A percentile compares a stretch with the other conserved stretches of the same genome.
phyloP scores from a whole-genome alignment of 2,888 invertebrate species.

The Heliothis peltigera region DNA sequence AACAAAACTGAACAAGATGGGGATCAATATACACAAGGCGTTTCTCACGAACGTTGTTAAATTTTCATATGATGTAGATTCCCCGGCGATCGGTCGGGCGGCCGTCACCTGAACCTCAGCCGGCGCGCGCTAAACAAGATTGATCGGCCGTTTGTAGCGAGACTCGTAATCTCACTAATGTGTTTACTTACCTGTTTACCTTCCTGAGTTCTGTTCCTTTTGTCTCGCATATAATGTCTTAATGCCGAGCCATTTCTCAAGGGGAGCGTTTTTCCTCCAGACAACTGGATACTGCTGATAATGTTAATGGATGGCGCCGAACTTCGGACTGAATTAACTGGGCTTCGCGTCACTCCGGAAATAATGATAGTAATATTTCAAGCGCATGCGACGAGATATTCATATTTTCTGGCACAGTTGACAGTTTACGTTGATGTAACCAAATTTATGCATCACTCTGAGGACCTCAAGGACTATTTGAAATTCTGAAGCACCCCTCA shows the following conservation, averaged over 20 bases:
- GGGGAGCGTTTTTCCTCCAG: constrained; percentile 64
- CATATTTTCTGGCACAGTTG: constrained; percentile 57
- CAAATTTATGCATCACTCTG: constrained; percentile 61
- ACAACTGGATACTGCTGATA: constrained; percentile 76
- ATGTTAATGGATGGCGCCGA: constrained; percentile 75
- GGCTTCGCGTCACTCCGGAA: constrained; percentile 65
- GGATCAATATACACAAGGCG: constrained; percentile 32
- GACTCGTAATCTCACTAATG: constrained; percentile 81
- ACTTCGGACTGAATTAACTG: constrained; percentile 70
- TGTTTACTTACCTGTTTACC: constrained; percentile 83
- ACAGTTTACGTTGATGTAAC: constrained; percentile 51
- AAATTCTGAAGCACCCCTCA: constrained; percentile 32
- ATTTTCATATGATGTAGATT: constrained; percentile 56
- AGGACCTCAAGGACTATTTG: constrained; percentile 42
- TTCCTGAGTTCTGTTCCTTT: constrained; percentile 71
- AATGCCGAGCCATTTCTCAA: constrained; percentile 75
- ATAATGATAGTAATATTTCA: constrained; percentile 70
- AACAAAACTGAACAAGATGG: constrained; percentile 24
- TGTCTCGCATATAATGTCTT: constrained; percentile 76
- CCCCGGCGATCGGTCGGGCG: constrained; percentile 13
- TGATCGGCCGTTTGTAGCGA: constrained; percentile 71
- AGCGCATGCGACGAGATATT: constrained; percentile 54
- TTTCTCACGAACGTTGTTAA: constrained; percentile 40
- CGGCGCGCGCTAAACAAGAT: constrained; percentile 70
- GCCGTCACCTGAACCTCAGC: constrained; percentile 55